Conservation (phyloP, 2,113 vertebrate genomes). For the Brachyhypopomus occidentalis region DNA sequence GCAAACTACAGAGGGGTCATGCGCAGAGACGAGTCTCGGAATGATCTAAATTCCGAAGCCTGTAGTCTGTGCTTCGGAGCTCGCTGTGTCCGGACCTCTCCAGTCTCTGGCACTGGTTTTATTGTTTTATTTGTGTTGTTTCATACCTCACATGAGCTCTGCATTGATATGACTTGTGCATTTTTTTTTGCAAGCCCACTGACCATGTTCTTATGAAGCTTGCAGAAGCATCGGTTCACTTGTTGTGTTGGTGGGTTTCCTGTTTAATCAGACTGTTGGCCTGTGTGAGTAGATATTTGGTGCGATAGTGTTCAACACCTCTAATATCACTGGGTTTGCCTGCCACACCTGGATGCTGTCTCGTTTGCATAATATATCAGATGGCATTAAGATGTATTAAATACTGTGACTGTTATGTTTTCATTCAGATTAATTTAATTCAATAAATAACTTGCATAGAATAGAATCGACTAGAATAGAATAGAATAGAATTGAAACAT, state of each 20-base stretch:
- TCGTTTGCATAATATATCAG: neutral
- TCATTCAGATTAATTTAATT: too few relatives aligned
- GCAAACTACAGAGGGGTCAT: neutral
- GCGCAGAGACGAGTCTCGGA: neutral
- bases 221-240: neutral
- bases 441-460: neutral
- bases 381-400: neutral
- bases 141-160: neutral
- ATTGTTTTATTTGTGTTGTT: neutral
- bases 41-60: neutral
- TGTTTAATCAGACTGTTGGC: neutral
- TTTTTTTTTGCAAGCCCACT: neutral
- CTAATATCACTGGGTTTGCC: neutral
- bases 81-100: neutral
- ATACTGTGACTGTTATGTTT: too few relatives aligned
- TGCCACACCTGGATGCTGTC: too few relatives aligned
- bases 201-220: neutral
- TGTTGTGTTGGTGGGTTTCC: conserved; percentile 5
- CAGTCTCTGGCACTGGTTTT: neutral
- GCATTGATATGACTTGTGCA: neutral
- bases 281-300: neutral
- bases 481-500: neutral
- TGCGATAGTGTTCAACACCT: neutral
- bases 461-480: neutral
- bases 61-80: neutral